Base-by-base conservation (phyloP, 2,797 vertebrate genomes). In the Crypturellus tataupa region DNA sequence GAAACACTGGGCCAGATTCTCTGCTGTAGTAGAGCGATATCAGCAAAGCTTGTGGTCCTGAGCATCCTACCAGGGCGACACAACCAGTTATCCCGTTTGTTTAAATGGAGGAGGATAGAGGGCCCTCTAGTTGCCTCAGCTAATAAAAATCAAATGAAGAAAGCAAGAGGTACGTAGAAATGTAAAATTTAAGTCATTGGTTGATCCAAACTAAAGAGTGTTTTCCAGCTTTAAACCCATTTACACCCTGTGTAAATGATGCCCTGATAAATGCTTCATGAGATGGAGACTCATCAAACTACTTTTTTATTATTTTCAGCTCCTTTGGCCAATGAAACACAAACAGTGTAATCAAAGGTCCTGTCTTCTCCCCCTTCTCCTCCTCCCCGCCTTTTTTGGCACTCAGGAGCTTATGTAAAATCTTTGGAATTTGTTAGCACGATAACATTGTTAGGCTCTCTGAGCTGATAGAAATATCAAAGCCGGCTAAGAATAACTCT, bases 401-500 rank as follows among this genome's bases (percentile, higher is more conserved):
- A 89, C 59, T 81, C 73, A 33, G 59, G 58, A 70, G 81, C 91
- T 96, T 92, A 94, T 93, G 91, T 93, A 87, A 94, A 94, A 93
- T 95, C 92, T 92, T 90, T 96, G 95, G 95, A 95, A 96, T 97
- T 96, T 89, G 96, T 95, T 91, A 89, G 77, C 86, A 80, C 92
- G 95, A 97, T 97, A 97, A 93, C 95, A 96, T 95, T 96, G 88
- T 96, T 94, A 90, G 76, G 73, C 80, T 89, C 88, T 92, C 53
- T 33, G 80, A 89, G 90, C 92, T 94, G 88, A 96, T 95, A 94
- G 95, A 92, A 96, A 93, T 96, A 94, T 95, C 97, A 97, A 93
- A 95, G 94, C 80, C 81, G 92, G 92, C 95, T 97, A 97, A 97
- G 94, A 97, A 97, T 97, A 97, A 93, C 95, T 89, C 67, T 60